These are phyloP conservation scores for Eupithecia pulchellata DNA, from an alignment of 2,888 invertebrate species.

Conservation along the genomic window DNA sequence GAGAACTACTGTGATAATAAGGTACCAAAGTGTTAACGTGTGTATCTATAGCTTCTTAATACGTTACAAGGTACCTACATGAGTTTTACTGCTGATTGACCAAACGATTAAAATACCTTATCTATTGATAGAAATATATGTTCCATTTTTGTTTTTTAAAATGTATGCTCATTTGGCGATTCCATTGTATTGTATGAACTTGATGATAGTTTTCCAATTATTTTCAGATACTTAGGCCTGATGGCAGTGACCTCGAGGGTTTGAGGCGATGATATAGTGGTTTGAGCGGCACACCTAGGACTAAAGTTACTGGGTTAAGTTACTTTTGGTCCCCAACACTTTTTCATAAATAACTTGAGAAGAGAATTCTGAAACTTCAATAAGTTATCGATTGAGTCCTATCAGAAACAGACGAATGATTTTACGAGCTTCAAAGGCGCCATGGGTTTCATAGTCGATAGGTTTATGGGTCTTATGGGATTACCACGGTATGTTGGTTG, in stretches of 20 bases:
- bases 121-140: too few relatives aligned
- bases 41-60: background rate
- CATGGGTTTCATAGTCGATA: conserved; percentile 45
- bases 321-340: too few relatives aligned
- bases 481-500: conserved; percentile 32
- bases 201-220: too few relatives aligned
- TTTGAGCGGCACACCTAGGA: too few relatives aligned
- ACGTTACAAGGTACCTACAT: background rate
- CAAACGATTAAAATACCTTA: background rate
- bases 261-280: background rate
- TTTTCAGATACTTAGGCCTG: too few relatives aligned
- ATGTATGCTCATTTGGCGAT: background rate
- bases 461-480: conserved; percentile 37
- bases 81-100: background rate
- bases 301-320: too few relatives aligned
- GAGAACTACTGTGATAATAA: conserved; percentile 1
- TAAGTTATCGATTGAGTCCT: background rate
- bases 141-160: background rate
- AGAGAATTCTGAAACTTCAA: background rate
- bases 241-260: background rate
- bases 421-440: conserved; percentile 16
- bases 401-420: conserved; percentile 4
- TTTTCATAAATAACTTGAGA: background rate
- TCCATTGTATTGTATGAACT: too few relatives aligned
- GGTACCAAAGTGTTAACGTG: background rate